phyloP scores from a whole-genome alignment of 1,140 invertebrate genomes.

The Protaetia brevitarsis region DNA sequence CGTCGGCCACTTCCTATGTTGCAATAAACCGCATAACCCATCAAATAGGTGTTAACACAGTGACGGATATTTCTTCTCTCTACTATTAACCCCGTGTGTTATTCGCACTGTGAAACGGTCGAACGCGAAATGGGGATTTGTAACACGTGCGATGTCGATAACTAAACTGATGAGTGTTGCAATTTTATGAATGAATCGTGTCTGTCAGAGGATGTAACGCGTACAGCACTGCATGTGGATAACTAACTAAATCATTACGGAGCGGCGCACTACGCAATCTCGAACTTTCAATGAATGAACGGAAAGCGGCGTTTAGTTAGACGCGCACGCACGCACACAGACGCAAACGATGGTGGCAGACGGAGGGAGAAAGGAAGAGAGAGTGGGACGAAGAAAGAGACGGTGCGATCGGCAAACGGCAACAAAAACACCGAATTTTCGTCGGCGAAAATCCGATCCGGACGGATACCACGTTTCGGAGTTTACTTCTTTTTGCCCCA shows the following conservation, averaged over 20 bases:
- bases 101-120: slow-evolving; percentile 2
- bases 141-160: slow-evolving; percentile 27
- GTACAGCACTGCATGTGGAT: slow-evolving; percentile 31
- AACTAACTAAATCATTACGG: slow-evolving; percentile 30
- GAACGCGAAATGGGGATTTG: not conserved
- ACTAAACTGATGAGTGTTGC: slow-evolving; percentile 22
- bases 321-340: not conserved
- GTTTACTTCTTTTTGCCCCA: not conserved
- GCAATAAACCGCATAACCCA: slow-evolving; percentile 26
- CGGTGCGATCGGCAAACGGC: not conserved
- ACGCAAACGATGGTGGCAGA: not conserved
- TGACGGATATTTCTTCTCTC: not conserved
- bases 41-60: not conserved
- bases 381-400: no score
- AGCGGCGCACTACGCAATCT: slow-evolving; percentile 31
- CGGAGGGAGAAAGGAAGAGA: no score
- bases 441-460: not conserved
- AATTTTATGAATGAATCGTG: slow-evolving; percentile 29
- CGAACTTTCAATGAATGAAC: slow-evolving; percentile 27
- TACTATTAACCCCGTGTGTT: not conserved
- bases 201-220: slow-evolving; percentile 23
- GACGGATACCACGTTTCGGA: not conserved
- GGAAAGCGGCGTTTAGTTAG: slow-evolving; percentile 25
- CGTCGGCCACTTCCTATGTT: slow-evolving; percentile 30
- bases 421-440: not conserved